Percentiles rank a stretch among this genome's conserved stretches.
Conservation (phyloP, 2,888 invertebrate species). For the Prosapia bicincta region DNA sequence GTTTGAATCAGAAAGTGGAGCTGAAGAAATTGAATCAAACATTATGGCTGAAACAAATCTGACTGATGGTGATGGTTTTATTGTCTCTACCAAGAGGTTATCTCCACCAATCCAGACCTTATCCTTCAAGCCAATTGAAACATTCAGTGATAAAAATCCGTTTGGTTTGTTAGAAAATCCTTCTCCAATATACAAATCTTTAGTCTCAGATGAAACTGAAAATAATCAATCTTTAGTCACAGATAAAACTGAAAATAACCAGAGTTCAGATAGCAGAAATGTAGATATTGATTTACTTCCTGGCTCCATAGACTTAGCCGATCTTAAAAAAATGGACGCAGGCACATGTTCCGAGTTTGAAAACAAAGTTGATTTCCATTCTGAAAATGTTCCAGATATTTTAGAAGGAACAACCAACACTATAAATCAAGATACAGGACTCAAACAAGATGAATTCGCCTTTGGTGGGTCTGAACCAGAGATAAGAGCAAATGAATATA, state of each 20-base stretch:
- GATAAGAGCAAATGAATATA: not conserved
- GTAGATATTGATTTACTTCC: too few species aligned
- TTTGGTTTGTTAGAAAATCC: conserved; percentile 4
- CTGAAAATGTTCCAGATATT: not conserved
- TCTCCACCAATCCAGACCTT: conserved; percentile 14
- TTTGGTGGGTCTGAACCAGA: not conserved
- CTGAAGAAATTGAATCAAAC: conserved; percentile 17
- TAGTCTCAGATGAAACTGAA: conserved; percentile 3
- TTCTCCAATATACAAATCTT: not conserved
- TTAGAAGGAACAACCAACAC: not conserved
- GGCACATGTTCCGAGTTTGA: not conserved
- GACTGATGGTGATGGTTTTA: conserved; percentile 20
- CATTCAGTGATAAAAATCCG: conserved; percentile 15
- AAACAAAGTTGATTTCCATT: not conserved
- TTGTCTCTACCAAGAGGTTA: conserved; percentile 10
- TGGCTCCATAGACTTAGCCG: too few species aligned
- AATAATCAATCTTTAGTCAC: not conserved
- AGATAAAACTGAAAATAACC: not conserved
- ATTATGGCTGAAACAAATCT: conserved; percentile 4
- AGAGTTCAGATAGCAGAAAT: not conserved
- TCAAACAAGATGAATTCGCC: not conserved
- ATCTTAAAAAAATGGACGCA: not conserved
- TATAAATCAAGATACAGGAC: not conserved
- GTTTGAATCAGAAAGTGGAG: conserved; percentile 30
- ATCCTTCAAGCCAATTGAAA: conserved; percentile 12